Evolutionary conservation across 1,140 invertebrate species (phyloP), one percentile per base, ranked within the genome.

Genomic region (Polyergus mexicanus): DNA sequence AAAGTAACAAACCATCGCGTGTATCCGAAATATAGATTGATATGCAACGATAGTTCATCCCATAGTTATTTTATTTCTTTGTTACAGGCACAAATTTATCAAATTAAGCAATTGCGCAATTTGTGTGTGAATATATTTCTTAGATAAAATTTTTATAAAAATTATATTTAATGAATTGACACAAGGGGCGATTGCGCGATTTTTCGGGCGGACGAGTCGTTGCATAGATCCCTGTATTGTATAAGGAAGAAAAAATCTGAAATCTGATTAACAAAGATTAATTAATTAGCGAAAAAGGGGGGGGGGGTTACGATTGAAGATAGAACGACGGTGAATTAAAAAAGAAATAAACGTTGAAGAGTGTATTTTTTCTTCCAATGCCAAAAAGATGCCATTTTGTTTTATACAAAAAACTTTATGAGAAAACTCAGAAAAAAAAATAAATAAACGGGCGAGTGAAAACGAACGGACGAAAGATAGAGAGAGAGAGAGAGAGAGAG

Each of bases 301-400:
- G 71, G 87, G 84, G 71, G 84, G 72, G 62, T 87, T 86, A 90
- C 44, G 69, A 90, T 90, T 76, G 63, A 87, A 56, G 76, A 91
- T 87, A 90, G 89, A 89, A 85, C 76, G 72, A 62, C 84, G 89
- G 88, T 32, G 77, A 85, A 68, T 81, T 89, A 88, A 91, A 83
- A 88, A 90, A 90, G 87, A 88, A 90, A 87, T 86, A 90, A 90
- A 89, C 80, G 80, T 89, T 87, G 86, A 90, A 92, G 92, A 92
- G 91, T 93, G 90, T 94, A 94, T 93, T 94, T 94, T 95, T 94
- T 94, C 94, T 95, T 95, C 94, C 92, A 94, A 95, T 94, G 94
- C 94, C 94, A 95, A 95, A 95, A 95, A 93, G 92, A 93, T 93
- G 92, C 90, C 92, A 93, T 94, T 94, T 94, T 94, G 93, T 94